Conservation (phyloP, 2,113 vertebrate genomes). For the Oryzias javanicus region DNA sequence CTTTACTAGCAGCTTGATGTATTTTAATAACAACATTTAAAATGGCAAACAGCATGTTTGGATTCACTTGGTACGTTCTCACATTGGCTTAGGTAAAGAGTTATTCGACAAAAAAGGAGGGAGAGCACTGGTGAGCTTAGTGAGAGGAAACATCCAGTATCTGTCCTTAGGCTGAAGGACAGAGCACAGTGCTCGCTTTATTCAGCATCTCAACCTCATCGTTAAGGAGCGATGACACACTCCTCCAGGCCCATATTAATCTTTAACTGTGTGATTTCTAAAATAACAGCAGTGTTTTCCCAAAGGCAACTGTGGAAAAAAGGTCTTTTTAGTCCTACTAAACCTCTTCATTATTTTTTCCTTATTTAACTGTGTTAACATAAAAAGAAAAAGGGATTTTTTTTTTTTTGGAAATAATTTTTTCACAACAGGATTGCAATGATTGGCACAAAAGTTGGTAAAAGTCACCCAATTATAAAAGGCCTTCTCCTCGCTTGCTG, state of each 20-base stretch:
- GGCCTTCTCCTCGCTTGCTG: slow-evolving; percentile 66
- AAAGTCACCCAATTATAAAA: slow-evolving; percentile 56
- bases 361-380: not conserved
- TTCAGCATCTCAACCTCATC: slow-evolving; percentile 61
- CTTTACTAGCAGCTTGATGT: slow-evolving; percentile 29
- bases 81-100: slow-evolving; percentile 43
- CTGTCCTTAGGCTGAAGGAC: slow-evolving; percentile 71
- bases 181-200: slow-evolving; percentile 78
- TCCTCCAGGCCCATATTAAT: slow-evolving; percentile 76
- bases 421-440: no score
- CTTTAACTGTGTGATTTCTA: slow-evolving; percentile 77
- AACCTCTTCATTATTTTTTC: slow-evolving; percentile 34
- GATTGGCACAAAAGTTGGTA: no score
- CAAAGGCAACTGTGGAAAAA: slow-evolving; percentile 39
- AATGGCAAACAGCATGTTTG: slow-evolving; percentile 26
- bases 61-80: slow-evolving; percentile 30
- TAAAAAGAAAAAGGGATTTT: no score
- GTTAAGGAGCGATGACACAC: slow-evolving; percentile 80
- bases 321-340: slow-evolving; percentile 45
- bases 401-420: no score
- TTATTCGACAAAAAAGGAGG: slow-evolving; percentile 63
- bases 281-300: slow-evolving; percentile 78
- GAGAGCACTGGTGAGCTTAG: slow-evolving; percentile 45
- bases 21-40: slow-evolving; percentile 20
- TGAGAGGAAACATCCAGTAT: slow-evolving; percentile 66